These are phyloP conservation scores for Anoura caudifer DNA, from an alignment of 2,113 vertebrate species.

Conservation along the genomic window DNA sequence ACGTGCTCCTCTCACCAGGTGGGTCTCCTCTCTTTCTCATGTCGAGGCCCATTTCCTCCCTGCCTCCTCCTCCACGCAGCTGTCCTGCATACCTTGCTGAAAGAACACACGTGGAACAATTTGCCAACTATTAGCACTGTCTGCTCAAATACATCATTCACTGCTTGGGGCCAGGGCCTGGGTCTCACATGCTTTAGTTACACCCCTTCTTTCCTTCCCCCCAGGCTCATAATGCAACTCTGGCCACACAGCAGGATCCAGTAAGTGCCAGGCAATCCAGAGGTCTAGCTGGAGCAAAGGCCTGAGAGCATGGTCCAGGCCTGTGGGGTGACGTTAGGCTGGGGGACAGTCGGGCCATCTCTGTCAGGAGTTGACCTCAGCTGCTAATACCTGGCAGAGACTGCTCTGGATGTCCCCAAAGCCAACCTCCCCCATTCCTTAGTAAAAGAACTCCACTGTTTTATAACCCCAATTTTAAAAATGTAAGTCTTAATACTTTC, in stretches of 20 bases:
- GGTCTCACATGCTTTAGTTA: not conserved
- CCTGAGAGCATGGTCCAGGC: not conserved
- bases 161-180: not conserved
- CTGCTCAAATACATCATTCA: not conserved
- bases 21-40: not conserved
- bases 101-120: not conserved
- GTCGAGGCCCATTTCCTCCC: not conserved
- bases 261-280: not conserved
- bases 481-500: not conserved
- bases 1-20: not conserved
- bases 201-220: not conserved
- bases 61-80: not conserved
- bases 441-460: not conserved
- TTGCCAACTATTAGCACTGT: not conserved
- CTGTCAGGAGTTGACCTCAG: not conserved
- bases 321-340: not conserved
- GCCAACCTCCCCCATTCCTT: not conserved
- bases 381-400: not conserved
- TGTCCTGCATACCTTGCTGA: not conserved
- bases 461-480: not conserved
- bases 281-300: not conserved
- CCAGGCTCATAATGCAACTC: not conserved
- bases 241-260: not conserved
- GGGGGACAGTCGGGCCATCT: not conserved
- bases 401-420: too few relatives aligned